A percentile compares a stretch with the other conserved stretches of the same genome.
phyloP scores from a whole-genome alignment of 1,140 invertebrate species.

The Ceratoteleas bidentatus region DNA sequence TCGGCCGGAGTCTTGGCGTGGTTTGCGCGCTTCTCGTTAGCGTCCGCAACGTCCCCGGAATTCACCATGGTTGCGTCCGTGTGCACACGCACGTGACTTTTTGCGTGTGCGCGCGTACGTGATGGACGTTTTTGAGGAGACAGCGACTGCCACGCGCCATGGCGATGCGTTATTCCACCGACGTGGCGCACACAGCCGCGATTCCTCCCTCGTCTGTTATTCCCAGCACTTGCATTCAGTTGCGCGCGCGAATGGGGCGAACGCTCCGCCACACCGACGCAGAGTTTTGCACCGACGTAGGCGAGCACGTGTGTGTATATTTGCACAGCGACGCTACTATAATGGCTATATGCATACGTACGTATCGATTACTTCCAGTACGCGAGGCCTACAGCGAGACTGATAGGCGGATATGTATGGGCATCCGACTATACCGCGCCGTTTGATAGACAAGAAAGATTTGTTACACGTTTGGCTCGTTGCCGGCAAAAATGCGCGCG shows the following conservation, averaged over 20 bases:
- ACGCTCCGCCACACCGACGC: constrained; percentile 45
- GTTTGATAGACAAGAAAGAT: constrained; percentile 64
- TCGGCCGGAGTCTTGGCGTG: constrained; percentile 27
- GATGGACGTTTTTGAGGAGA: constrained; percentile 61
- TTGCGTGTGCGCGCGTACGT: constrained; percentile 55
- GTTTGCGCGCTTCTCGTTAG: constrained; percentile 39
- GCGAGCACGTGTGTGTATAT: constrained; percentile 25
- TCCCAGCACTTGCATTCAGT: constrained; percentile 60
- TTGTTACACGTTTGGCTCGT: constrained; percentile 59
- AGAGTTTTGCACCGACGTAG: constrained; percentile 1
- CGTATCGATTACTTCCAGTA: constrained; percentile 65
- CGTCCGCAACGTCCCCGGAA: constrained; percentile 52
- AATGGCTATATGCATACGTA: constrained; percentile 64
- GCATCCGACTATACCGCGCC: constrained; percentile 56
- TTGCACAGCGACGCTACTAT: constrained; percentile 52
- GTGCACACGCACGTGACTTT: constrained; percentile 62
- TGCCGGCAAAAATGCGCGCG: constrained; percentile 58
- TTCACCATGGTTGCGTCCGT: constrained; percentile 61
- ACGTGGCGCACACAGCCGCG: constrained; percentile 39
- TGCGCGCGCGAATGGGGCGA: constrained; percentile 49
- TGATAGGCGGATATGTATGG: constrained; percentile 68
- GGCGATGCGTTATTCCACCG: constrained; percentile 60
- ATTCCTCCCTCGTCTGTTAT: constrained; percentile 58
- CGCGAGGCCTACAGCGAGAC: constrained; percentile 62
- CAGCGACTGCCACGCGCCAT: constrained; percentile 65